Base-by-base conservation (phyloP, 2,888 invertebrate genomes). In the Oxystoma pomonae region DNA sequence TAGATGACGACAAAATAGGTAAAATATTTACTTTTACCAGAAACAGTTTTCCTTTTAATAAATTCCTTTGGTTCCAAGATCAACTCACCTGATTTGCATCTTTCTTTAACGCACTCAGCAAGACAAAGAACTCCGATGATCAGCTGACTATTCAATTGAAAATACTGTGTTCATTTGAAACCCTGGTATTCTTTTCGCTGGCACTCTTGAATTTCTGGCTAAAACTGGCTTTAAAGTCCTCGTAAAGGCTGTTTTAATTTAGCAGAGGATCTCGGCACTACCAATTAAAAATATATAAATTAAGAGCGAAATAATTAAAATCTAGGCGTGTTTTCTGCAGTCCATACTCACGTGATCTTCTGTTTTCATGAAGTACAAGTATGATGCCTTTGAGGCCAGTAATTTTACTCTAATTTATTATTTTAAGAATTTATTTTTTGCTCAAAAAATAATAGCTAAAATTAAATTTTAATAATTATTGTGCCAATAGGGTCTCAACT, bases 1-100 rank as follows among this genome's bases (percentile, higher is more conserved):
- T 92, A 76, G 91, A 91, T 72, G 92, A 93, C 75, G 92, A 92
- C 75, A 93, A 92, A 85, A 91, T 91, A 78, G 93, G 93, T 92
- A 85, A 86, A 50, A n/a, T 55, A 18, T 57, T 12, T 16, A n/a
- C 7, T 18, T 49, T 55, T 17, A 58, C 16, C 7, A 9, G 3
- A 21, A 21, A 12, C n/a, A 16, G 16, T 50, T 55, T 16, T 53
- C 55, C 16, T 35, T 3, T n/a, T 53, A 57, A 63, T 56, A 35
- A 35, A 19, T 53, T 19, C 59, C 21, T 61, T 62, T 62, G 16
- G 16, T 20, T 12, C 16, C 16, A 62, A 53, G 17, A 53, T 9
- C 35, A 35, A 3, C 35, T 35, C 35, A 35, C 35, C 35, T 35
- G 12, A 35, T 12, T 3, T 35, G 3, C 12, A 3, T 35, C 35